These are phyloP conservation scores for Drosophila subquinaria DNA, from an alignment of 2,888 invertebrate genomes.

Conservation along the genomic window DNA sequence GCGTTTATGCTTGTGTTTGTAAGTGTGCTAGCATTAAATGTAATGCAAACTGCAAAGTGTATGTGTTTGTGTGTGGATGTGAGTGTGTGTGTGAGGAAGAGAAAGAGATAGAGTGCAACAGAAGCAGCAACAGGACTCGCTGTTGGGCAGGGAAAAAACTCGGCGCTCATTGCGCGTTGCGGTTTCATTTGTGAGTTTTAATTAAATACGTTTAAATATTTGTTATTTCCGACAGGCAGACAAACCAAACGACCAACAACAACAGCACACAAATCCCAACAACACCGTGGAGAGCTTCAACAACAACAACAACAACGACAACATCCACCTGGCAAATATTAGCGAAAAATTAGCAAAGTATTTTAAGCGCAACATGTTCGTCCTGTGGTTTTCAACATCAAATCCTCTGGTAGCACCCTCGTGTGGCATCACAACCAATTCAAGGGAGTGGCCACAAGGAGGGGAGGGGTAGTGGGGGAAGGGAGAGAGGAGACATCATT, in stretches of 20 bases:
- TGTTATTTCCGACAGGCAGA: constrained; percentile 75
- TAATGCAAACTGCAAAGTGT: constrained; percentile 42
- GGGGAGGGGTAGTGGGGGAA: background rate
- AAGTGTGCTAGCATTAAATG: constrained; percentile 42
- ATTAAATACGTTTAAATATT: constrained; percentile 82
- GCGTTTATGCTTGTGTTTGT: constrained; percentile 36
- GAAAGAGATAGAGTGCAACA: constrained; percentile 4
- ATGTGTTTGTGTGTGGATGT: background rate
- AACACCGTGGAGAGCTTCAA: constrained; percentile 23
- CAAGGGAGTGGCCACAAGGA: background rate
- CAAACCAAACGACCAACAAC: constrained; percentile 56
- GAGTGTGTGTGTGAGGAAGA: background rate
- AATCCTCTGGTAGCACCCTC: constrained; percentile 50
- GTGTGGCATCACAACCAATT: constrained; percentile 20
- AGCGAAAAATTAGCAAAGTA: constrained; percentile 81
- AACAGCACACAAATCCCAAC: constrained; percentile 29
- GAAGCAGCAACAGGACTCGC: constrained; percentile 18
- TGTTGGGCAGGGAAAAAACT: constrained; percentile 23
- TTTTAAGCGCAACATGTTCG: constrained; percentile 79
- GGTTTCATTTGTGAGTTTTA: constrained; percentile 82
- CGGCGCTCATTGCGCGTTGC: constrained; percentile 63
- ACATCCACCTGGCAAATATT: constrained; percentile 74
- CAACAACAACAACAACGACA: constrained; percentile 28
- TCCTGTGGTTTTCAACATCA: constrained; percentile 75
- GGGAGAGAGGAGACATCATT: constrained; percentile 33